phyloP scores from a whole-genome alignment of 64 coral and sea anemone species.

The Pocillopora verrucosa region DNA sequence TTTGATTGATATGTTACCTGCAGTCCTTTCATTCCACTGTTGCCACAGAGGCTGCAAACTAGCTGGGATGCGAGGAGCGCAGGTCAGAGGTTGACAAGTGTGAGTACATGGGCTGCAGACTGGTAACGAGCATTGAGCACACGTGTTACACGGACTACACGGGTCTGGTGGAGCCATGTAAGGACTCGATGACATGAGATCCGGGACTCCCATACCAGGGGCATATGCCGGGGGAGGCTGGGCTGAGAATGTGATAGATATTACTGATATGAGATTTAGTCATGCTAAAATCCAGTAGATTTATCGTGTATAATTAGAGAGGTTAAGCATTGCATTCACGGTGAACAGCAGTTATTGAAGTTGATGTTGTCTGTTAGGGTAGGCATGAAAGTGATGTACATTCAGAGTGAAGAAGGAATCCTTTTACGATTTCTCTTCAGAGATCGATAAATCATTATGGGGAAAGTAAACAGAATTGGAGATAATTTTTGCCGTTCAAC shows the following conservation, averaged over 20 bases:
- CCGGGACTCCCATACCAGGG: conserved; percentile 9
- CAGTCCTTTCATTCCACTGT: conserved; percentile 78
- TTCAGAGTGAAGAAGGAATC: too few species aligned
- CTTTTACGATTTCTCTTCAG: too few species aligned
- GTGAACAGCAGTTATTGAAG: too few species aligned
- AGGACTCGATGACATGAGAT: conserved; percentile 17
- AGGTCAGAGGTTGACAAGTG: conserved; percentile 15
- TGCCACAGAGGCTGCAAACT: conserved; percentile 74
- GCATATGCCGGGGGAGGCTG: not conserved
- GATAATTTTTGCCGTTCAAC: too few species aligned
- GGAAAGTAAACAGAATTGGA: too few species aligned
- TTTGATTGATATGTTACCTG: conserved; percentile 46
- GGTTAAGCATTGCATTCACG: too few species aligned
- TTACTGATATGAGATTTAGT: not conserved
- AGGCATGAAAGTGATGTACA: too few species aligned
- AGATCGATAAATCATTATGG: too few species aligned
- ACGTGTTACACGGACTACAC: conserved; percentile 53
- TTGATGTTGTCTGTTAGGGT: too few species aligned
- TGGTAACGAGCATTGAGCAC: conserved; percentile 32
- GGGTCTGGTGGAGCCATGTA: conserved; percentile 1
- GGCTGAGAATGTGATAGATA: not conserved
- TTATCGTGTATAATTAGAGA: too few species aligned
- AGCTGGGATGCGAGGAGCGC: conserved; percentile 53
- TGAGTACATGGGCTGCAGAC: conserved; percentile 34
- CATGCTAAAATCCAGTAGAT: too few species aligned